A percentile compares a stretch with the other conserved stretches of the same genome.
These are phyloP conservation scores for Heteromormyrus szaboi DNA, from an alignment of 2,797 vertebrate species.

Conservation along the genomic window DNA sequence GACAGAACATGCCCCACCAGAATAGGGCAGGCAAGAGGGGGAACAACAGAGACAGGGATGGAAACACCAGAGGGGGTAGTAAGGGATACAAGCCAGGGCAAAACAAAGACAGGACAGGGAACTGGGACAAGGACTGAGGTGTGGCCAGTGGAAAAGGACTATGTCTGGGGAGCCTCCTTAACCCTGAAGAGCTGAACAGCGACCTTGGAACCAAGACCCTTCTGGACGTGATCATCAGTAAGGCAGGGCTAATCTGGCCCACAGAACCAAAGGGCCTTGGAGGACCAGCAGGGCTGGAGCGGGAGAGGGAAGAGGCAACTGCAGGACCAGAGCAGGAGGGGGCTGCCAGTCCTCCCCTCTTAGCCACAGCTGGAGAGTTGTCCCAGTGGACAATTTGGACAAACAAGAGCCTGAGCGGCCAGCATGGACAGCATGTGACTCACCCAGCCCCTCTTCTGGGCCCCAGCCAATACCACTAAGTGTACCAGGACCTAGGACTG, in stretches of 20 bases:
- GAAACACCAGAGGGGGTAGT: not conserved
- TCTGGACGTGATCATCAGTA: not conserved
- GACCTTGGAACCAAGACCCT: not conserved
- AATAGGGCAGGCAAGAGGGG: not conserved
- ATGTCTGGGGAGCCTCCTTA: not conserved
- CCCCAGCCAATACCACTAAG: not conserved
- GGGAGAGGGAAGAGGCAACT: not conserved
- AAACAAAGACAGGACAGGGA: not conserved
- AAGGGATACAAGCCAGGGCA: not conserved
- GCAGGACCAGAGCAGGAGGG: no score
- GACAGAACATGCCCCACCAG: not conserved
- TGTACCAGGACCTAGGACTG: not conserved
- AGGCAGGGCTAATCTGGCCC: not conserved
- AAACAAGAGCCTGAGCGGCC: not conserved
- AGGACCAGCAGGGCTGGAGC: not conserved
- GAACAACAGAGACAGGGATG: not conserved
- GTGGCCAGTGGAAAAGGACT: not conserved
- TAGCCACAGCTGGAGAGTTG: not conserved
- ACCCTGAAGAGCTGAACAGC: not conserved
- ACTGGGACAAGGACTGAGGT: not conserved
- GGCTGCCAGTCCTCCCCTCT: not conserved
- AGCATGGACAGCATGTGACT: not conserved
- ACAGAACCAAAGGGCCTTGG: not conserved
- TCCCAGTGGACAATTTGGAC: not conserved
- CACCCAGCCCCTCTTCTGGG: not conserved